These are phyloP conservation scores for Centropus bengalensis DNA, from an alignment of 2,113 vertebrate species.

Conservation along the genomic window DNA sequence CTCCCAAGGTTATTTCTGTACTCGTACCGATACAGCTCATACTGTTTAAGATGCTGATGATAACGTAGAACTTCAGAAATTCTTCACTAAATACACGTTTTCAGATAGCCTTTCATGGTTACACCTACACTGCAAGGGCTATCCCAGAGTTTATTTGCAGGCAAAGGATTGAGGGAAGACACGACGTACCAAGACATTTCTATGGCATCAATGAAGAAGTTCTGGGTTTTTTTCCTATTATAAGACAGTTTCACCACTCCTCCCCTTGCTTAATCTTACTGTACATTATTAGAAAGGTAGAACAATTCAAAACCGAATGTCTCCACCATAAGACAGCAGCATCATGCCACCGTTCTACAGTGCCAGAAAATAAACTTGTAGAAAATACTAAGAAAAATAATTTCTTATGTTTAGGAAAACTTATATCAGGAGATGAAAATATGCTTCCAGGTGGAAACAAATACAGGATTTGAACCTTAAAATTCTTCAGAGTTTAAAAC, in stretches of 20 bases:
- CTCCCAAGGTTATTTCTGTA: background rate
- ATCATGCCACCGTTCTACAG: background rate
- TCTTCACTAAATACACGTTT: background rate
- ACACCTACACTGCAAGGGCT: background rate
- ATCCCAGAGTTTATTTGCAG: background rate
- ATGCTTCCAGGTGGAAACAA: background rate
- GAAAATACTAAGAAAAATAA: background rate
- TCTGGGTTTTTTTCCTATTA: background rate
- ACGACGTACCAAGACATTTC: background rate
- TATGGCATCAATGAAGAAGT: background rate
- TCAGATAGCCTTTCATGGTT: background rate
- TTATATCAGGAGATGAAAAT: background rate
- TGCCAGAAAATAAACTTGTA: background rate
- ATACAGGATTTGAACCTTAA: background rate
- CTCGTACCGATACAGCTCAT: background rate
- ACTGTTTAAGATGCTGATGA: background rate
- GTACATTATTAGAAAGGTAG: background rate
- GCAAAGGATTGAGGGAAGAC: background rate
- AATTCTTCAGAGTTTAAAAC: background rate
- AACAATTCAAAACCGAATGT: background rate
- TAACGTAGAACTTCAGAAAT: background rate
- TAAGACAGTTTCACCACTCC: background rate
- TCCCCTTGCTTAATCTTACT: background rate
- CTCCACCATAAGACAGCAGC: background rate
- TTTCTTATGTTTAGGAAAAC: background rate